Conservation (phyloP, 2,888 invertebrate genomes). For the Agrochola macilenta region DNA sequence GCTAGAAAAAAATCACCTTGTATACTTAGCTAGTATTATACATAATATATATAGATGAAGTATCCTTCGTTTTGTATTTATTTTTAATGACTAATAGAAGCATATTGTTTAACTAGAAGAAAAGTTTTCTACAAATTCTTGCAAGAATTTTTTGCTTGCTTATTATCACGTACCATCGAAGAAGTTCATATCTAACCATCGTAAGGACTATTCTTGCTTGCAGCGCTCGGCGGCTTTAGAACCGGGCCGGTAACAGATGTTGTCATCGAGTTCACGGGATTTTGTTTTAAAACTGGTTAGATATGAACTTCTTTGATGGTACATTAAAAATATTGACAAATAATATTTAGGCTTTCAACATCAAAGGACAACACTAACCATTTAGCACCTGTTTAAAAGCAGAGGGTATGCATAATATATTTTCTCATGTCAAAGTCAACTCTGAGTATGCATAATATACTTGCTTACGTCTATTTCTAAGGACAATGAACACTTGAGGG, state of each 20-base stretch:
- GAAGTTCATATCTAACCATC: no score
- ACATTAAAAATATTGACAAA: constrained; percentile 28
- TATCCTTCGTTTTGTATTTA: not conserved
- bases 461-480: constrained; percentile 38
- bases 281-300: no score
- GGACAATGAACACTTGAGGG: constrained; percentile 12
- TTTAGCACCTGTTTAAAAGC: constrained; percentile 57
- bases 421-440: constrained; percentile 16
- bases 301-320: no score
- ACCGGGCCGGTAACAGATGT: no score
- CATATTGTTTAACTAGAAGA: constrained; percentile 21
- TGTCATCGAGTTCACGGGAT: no score
- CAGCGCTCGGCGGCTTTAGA: no score
- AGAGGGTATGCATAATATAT: constrained; percentile 33
- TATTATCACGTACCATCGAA: constrained; percentile 3
- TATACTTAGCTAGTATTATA: not conserved
- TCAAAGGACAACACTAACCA: constrained; percentile 18
- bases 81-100: constrained; percentile 34
- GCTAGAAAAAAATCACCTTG: not conserved
- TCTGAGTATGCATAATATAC: constrained; percentile 25
- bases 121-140: not conserved
- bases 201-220: no score
- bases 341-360: constrained; percentile 33
- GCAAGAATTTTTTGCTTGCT: constrained; percentile 1
- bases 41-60: not conserved